A percentile compares a stretch with the other conserved stretches of the same genome.
Conservation (phyloP, 1,140 invertebrate genomes). For the Drosophila varians region DNA sequence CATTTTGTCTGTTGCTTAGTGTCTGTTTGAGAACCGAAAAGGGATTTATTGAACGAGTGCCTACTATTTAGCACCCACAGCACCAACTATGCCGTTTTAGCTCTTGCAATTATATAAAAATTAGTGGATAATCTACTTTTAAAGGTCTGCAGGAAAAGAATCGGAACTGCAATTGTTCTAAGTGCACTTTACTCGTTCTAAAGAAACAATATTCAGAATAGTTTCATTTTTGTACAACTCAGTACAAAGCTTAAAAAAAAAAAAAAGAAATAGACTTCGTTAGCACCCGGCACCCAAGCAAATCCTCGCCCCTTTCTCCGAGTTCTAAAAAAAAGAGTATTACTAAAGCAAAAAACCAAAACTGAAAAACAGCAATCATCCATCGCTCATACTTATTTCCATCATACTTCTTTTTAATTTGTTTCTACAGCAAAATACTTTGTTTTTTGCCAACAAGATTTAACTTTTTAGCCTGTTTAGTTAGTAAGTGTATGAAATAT, state of each 20-base stretch:
- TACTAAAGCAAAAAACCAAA: slow-evolving; percentile 54
- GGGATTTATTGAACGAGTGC: slow-evolving; percentile 52
- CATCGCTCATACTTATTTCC: slow-evolving; percentile 1
- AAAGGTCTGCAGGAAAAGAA: slow-evolving; percentile 7
- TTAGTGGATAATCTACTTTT: slow-evolving; percentile 51
- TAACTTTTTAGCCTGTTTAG: slow-evolving; percentile 72
- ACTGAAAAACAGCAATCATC: slow-evolving; percentile 22
- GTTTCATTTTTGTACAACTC: slow-evolving; percentile 48
- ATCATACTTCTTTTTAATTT: slow-evolving; percentile 13
- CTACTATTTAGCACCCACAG: slow-evolving; percentile 61
- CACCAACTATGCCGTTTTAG: slow-evolving; percentile 62
- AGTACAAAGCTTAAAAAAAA: slow-evolving; percentile 35
- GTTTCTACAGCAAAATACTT: slow-evolving; percentile 18
- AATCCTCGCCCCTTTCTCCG: slow-evolving; percentile 17
- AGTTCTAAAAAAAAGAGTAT: slow-evolving; percentile 68
- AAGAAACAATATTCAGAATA: background rate
- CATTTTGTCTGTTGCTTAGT: slow-evolving; percentile 59
- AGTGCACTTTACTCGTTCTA: slow-evolving; percentile 18
- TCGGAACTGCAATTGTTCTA: slow-evolving; percentile 1
- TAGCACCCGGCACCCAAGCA: slow-evolving; percentile 4
- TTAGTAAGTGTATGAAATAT: slow-evolving; percentile 46
- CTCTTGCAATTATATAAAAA: slow-evolving; percentile 56
- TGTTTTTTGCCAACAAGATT: slow-evolving; percentile 25
- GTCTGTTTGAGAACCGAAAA: slow-evolving; percentile 38
- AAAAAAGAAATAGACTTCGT: slow-evolving; percentile 35